Base-by-base conservation (phyloP, 2,888 invertebrate genomes). In the Cosmopolites sordidus region DNA sequence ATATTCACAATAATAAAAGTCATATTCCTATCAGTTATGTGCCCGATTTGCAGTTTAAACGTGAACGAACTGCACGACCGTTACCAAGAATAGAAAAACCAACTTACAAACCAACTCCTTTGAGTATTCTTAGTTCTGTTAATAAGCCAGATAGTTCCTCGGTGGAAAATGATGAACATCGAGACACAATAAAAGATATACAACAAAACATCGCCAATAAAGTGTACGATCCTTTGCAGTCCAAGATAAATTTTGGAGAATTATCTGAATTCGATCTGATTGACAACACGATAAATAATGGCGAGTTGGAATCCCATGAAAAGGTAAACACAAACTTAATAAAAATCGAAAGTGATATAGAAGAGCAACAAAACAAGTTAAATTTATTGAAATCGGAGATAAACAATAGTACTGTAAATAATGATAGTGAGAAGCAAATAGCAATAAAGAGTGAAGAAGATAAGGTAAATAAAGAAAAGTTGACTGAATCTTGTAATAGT, bases 1-100 rank as follows among this genome's bases (percentile, higher is more conserved):
- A 70, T 22, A 71, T 73, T 29, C 62, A 64, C 18, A 64, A 58
- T 33, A 60, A 33, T 41, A 72, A 71, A 41, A 76, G 75, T 50
- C 73, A 75, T 57, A 75, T 78, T 58, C 75, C 78, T 0, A 69
- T 78, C 60, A 74, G 75, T 67, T 75, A 77, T 58, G 79, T 79
- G 27, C 76, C 78, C 16, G 76, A 78, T 62, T 75, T 79, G 16
- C 75, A 78, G 1, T 75, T 76, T 58, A 73, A 75, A 48, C 65
- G 77, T 12, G 75, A 76, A 40, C 73, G 78, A 47, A 71, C 72
- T 1, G 58, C 57, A 43, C 62, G 71, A 45, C 62, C 66, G 8
- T 41, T 63, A 43, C 60, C 63, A 22, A 62, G 62, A 49, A 62
- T 64, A 27, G 65, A 69, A 16, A 67, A 68, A 58, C 71, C 73